Evolutionary conservation across 2,888 invertebrate species (phyloP).

Genomic region (Sarcophaga caerulescens): DNA sequence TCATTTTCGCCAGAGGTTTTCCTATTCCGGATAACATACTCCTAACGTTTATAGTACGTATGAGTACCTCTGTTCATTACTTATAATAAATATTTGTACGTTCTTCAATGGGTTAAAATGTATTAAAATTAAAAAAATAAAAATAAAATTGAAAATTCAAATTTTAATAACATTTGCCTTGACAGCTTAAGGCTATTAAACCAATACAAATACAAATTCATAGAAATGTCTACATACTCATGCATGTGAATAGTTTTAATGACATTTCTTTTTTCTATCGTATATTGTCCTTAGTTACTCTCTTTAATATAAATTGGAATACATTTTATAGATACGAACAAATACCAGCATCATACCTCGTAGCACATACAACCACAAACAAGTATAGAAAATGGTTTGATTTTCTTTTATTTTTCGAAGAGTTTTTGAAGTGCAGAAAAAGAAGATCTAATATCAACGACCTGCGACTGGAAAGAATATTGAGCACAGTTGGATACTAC

Average conservation of each 20-base stretch:
- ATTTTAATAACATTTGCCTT: conserved; percentile 54
- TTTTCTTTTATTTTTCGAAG: not conserved
- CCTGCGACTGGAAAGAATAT: not conserved
- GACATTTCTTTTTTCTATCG: conserved; percentile 41
- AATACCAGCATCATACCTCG: not conserved
- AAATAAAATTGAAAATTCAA: not conserved
- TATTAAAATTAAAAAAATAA: not conserved
- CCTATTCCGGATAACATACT: no score
- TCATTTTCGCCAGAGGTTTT: no score
- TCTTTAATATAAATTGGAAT: conserved; percentile 11
- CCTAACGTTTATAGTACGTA: no score
- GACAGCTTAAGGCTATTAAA: conserved; percentile 51
- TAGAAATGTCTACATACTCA: not conserved
- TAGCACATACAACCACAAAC: not conserved
- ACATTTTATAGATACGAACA: not conserved
- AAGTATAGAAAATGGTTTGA: not conserved
- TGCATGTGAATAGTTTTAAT: conserved; percentile 30
- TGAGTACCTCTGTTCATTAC: no score
- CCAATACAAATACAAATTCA: not conserved
- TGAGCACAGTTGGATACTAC: no score
- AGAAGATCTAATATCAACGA: not conserved
- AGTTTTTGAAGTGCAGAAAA: no score
- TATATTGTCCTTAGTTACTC: not conserved
- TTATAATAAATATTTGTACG: no score
- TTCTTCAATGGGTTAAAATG: conserved; percentile 5